A percentile compares a stretch with the other conserved stretches of the same genome.
phyloP scores from a whole-genome alignment of 2,113 vertebrate genomes.

The Nyctereutes procyonoides region DNA sequence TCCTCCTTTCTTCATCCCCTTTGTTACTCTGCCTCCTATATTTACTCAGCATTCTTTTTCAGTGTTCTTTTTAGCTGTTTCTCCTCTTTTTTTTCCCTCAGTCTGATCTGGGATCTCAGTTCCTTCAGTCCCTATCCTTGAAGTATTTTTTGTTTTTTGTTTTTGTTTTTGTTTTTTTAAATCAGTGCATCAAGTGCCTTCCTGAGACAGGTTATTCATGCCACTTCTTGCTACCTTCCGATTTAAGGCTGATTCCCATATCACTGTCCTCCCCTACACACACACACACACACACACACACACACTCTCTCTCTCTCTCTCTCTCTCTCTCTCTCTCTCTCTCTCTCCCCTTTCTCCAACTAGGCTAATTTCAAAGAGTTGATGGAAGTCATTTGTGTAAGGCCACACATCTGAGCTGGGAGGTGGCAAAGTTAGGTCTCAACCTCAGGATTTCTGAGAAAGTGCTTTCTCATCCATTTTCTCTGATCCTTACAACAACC shows the following conservation, averaged over 20 bases:
- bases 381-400: neutral
- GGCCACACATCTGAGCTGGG: neutral
- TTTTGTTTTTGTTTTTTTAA: neutral
- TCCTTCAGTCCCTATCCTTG: neutral
- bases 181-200: neutral
- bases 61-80: neutral
- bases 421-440: neutral
- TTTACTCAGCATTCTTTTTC: neutral
- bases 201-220: neutral
- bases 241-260: neutral
- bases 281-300: rapidly evolving
- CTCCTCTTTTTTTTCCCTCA: neutral
- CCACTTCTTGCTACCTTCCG: neutral
- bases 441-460: constrained; percentile 28
- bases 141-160: neutral
- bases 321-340: too few species aligned
- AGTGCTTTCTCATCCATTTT: neutral
- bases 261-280: too few species aligned
- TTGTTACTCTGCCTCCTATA: neutral
- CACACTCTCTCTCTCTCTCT: too few species aligned
- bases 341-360: neutral
- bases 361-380: neutral
- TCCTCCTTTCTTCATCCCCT: neutral
- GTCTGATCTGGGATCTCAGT: neutral
- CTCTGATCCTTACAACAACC: neutral